Conservation (phyloP, 2,113 vertebrate genomes). For the Protobothrops mucrosquamatus region DNA sequence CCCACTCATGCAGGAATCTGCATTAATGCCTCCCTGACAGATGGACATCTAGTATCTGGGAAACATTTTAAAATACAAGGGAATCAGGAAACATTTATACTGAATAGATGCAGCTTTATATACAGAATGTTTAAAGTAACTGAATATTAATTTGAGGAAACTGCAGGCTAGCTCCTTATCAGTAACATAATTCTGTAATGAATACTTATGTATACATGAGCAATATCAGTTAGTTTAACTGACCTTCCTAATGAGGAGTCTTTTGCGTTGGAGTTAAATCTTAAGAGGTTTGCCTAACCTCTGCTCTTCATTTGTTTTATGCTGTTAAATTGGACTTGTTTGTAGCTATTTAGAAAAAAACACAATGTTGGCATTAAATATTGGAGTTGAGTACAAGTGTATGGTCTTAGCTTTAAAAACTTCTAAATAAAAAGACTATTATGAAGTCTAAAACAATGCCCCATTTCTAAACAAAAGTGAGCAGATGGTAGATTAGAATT, state of each 20-base stretch:
- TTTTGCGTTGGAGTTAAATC: background rate
- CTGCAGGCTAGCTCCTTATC: conserved; percentile 32
- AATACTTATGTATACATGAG: conserved; percentile 11
- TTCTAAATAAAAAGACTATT: background rate
- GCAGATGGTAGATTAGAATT: background rate
- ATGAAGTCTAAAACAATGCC: background rate
- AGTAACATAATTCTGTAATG: conserved; percentile 49
- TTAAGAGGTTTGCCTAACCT: background rate
- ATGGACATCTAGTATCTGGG: background rate
- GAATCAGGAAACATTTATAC: conserved; percentile 10
- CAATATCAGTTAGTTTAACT: conserved; percentile 44
- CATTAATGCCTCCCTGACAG: background rate
- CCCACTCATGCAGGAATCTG: background rate
- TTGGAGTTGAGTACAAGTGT: background rate
- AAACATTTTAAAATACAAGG: background rate
- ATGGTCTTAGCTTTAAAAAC: background rate
- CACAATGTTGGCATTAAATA: background rate
- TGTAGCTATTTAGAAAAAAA: conserved; percentile 23
- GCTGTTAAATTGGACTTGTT: background rate
- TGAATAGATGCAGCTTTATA: background rate
- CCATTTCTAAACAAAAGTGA: background rate
- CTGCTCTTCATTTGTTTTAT: conserved; percentile 3
- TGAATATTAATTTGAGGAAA: conserved; percentile 43
- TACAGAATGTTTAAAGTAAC: conserved; percentile 38
- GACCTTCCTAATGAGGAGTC: conserved; percentile 33